Conservation (phyloP, 1,140 invertebrate genomes). For the Glossosoma conforme region DNA sequence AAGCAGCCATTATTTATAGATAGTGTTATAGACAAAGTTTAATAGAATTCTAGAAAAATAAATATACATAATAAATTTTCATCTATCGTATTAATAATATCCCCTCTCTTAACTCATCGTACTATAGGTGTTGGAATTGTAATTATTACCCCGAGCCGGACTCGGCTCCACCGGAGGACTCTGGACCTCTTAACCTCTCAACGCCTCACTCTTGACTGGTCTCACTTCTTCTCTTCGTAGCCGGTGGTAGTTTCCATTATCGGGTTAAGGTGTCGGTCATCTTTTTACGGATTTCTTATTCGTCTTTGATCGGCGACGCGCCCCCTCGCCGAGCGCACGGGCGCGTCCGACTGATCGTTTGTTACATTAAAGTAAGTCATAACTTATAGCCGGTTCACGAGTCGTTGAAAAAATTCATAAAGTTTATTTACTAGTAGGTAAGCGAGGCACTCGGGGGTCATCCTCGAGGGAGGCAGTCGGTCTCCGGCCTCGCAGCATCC, state of each 20-base stretch:
- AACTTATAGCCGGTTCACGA: no score
- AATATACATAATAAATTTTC: constrained; percentile 21
- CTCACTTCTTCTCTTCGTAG: neutral
- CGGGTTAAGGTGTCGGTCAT: constrained; percentile 10
- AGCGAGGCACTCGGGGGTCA: constrained; percentile 4
- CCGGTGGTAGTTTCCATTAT: constrained; percentile 11
- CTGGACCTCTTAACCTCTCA: no score
- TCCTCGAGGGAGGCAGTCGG: neutral
- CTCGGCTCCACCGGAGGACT: no score
- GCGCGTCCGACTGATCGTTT: no score
- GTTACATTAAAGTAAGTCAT: no score
- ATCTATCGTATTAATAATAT: constrained; percentile 17
- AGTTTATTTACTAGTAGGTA: constrained; percentile 12
- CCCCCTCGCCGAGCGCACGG: neutral
- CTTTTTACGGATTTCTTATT: constrained; percentile 6
- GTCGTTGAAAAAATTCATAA: constrained; percentile 3
- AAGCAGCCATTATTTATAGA: constrained; percentile 14
- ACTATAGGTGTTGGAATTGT: constrained; percentile 23
- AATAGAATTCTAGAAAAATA: constrained; percentile 22
- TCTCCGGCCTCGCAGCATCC: constrained; percentile 2
- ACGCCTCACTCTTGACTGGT: no score
- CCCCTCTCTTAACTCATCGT: constrained; percentile 14
- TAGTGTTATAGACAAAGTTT: constrained; percentile 17
- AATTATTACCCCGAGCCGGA: no score
- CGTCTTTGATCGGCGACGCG: neutral